Evolutionary conservation across 2,797 vertebrate genomes (phyloP), one percentile per base, ranked within the genome.

Genomic region (Ctenosaura bakeri): DNA sequence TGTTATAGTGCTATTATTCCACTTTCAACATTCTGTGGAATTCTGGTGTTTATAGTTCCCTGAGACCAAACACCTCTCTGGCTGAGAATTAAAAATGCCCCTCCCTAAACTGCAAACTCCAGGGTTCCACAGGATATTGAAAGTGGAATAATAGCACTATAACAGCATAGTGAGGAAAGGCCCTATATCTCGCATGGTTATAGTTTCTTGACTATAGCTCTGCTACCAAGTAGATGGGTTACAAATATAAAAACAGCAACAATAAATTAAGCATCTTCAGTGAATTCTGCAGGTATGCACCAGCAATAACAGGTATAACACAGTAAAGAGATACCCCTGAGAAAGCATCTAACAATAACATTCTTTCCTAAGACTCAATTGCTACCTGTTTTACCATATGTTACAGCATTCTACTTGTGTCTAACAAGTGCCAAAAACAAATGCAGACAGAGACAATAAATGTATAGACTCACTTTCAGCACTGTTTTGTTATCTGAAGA

Each of bases 401-500:
- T 46, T 9, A 76, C 35, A 50, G 42, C 14, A 32, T 46, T 50
- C 62, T 32, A 64, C 22, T 6, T 82, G 10, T 42, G 73, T 52
- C 52, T 50, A 64, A 59, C 20, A 35, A 29, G 35, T 52, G 32
- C 22, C 29, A 62, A 24, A 82, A 71, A 74, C 22, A 46, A 76
- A 88, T 83, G 29, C 22, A 56, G 12, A 52, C 10, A 91, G 87
- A 92, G 88, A 80, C 89, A 94, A 91, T 62, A 88, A 90, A 71
- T 42, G 32, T 71, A 46, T 77, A 86, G 16, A 96, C 97, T 94
- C 92, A 98, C 99, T 97, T 99, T 99, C 42, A 99, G 98, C 76
- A 99, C 99, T 2, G 98, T 99, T 97, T 99, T 99, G 93, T 99
- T 99, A 95, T 99, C 99, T 66, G 99, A 99, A 79, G 99, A 99